Percentiles rank a stretch among this genome's conserved stretches.
These are phyloP conservation scores for Orgyia antiqua DNA, from an alignment of 2,888 invertebrate genomes.

Conservation along the genomic window DNA sequence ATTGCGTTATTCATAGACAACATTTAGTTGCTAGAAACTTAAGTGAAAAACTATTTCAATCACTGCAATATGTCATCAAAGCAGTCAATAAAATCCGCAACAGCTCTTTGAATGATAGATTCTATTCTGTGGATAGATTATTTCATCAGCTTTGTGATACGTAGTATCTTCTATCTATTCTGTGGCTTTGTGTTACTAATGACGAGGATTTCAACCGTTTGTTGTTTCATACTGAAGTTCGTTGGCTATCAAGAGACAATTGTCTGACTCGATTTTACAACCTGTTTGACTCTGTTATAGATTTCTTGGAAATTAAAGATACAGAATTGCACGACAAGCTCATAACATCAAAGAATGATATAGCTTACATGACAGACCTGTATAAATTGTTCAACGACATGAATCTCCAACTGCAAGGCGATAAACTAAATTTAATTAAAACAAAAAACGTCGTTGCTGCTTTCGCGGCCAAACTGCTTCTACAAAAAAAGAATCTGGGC, in stretches of 20 bases:
- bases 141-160: constrained; percentile 24
- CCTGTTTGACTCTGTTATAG: constrained; percentile 29
- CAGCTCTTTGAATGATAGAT: constrained; percentile 14
- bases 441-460: no score
- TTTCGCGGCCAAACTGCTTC: no score
- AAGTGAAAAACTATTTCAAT: constrained; percentile 21
- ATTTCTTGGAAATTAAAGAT: constrained; percentile 32
- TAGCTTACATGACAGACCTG: no score
- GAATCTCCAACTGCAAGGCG: no score
- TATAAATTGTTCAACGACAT: no score
- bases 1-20: constrained; percentile 14
- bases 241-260: constrained; percentile 19
- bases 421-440: no score
- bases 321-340: constrained; percentile 29
- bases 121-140: no score
- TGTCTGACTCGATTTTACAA: constrained; percentile 21
- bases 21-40: constrained; percentile 14
- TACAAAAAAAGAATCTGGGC: no score
- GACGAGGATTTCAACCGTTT: constrained; percentile 17
- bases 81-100: constrained; percentile 13
- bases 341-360: constrained; percentile 24
- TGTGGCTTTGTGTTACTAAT: no score
- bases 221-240: constrained; percentile 16
- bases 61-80: constrained; percentile 19
- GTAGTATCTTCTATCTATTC: no score